These are phyloP conservation scores for Adelphocoris suturalis DNA, from an alignment of 2,888 invertebrate genomes.

Conservation along the genomic window DNA sequence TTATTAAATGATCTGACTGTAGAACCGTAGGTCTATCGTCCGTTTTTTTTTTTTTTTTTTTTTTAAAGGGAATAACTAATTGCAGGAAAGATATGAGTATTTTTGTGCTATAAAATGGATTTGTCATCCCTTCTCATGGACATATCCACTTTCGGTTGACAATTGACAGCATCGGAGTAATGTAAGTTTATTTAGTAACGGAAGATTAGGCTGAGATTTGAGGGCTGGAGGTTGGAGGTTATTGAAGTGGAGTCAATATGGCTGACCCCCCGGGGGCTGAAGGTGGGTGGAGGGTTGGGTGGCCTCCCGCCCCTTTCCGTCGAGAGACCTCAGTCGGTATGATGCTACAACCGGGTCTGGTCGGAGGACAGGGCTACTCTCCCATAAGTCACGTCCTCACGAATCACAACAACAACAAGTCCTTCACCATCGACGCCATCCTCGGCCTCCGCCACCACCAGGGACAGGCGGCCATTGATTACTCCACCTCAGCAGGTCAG, in stretches of 20 bases:
- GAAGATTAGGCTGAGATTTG: conserved; percentile 1
- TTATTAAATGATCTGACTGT: too few relatives aligned
- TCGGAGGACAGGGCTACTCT: conserved; percentile 65
- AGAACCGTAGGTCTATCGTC: too few relatives aligned
- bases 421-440: conserved; percentile 93
- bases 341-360: conserved; percentile 73
- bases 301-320: conserved; percentile 54
- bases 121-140: too few relatives aligned
- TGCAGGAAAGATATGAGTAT: too few relatives aligned
- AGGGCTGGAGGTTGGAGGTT: neutral
- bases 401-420: conserved; percentile 81
- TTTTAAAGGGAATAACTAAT: too few relatives aligned
- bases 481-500: conserved; percentile 74
- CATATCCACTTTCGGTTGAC: too few relatives aligned
- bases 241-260: conserved; percentile 62
- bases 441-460: conserved; percentile 82
- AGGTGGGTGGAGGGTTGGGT: conserved; percentile 38
- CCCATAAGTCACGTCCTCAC: conserved; percentile 71
- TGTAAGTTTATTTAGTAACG: neutral
- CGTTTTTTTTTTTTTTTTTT: too few relatives aligned
- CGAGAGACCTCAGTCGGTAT: conserved; percentile 60
- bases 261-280: conserved; percentile 65
- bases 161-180: neutral
- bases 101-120: too few relatives aligned
- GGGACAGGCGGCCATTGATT: conserved; percentile 75